Evolutionary conservation across 2,113 vertebrate genomes (phyloP), one percentile per base, ranked within the genome.

Genomic region (Oncorhynchus masou): DNA sequence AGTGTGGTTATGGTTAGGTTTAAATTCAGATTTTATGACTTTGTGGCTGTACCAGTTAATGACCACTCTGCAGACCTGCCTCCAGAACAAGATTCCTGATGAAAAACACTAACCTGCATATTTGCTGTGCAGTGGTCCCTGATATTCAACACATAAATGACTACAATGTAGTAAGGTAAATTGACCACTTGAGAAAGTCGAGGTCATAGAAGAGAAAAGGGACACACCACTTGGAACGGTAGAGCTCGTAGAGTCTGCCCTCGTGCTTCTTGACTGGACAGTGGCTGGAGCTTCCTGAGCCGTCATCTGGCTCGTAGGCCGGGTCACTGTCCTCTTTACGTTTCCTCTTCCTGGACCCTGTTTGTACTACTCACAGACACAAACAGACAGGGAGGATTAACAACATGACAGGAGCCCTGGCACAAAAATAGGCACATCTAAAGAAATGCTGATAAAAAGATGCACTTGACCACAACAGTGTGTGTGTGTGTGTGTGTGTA

Each of bases 181-280:
- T 45, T 11, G 51, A 54, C 51, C 12, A 54, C n/a, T 29, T 9
- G 22, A 29, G 39, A 1, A 73, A 62, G 59, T 22, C 3, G 51
- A 54, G 15, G 51, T 54, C 51, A 54, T 54, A 54, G 51, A 45
- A 25, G 5, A 19, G 51, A 34, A 11, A 1, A 51, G 39, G 15
- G 60, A 90, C 92, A 75, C 88, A 99, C 98, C 98, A 99, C 94
- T 97, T 99, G 31, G 96, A 95, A 60, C 97, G 91, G 91, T 99
- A 99, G 91, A 97, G 95, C 74, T 98, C 95, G 84, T 97, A 99
- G 74, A 99, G 86, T 74, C 91, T 95, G 86, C 96, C 95, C 85
- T 99, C 97, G 79, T 94, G 95, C 90, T 97, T 96, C 90, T 95
- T 96, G 64, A 97, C 93, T 76, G 95, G 96, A 82, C 96, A 96